Evolutionary conservation across 2,113 vertebrate genomes (phyloP), one percentile per base, ranked within the genome.

Genomic region (Rynchops niger): DNA sequence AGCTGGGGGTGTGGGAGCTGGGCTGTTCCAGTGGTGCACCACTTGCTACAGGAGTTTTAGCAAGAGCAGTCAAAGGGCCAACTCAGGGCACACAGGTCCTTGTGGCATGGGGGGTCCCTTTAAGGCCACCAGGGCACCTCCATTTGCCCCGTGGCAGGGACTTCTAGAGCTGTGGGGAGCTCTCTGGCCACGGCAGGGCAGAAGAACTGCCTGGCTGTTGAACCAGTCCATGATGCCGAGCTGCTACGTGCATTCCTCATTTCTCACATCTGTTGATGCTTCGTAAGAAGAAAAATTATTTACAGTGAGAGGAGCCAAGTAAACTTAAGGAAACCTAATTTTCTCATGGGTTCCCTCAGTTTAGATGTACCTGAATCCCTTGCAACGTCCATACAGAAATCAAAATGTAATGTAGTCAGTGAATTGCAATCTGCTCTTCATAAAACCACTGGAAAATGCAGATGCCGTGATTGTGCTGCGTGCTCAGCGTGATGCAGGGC

Each of bases 81-180:
- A 8, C 12, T 19, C 1, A 2, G 32, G 40, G 19, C 22, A 38
- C 1, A 1, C 23, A 56, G 11, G 22, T 67, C 8, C 15, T 9
- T 43, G 36, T 29, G 63, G 32, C 45, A 55, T 15, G 14, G 22
- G 22, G 20, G 6, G 5, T 65, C 30, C 50, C 63, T 65, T 59
- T 58, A 29, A n/a, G 29, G 52, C 8, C 25, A 32, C 34, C 17
- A 9, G 1, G 4, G 30, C 43, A 38, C 10, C 13, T 67, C 40
- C 27, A 5, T 9, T 3, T n/a, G 29, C 15, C 8, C 36, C 10
- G 0, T n/a, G 47, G 22, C 81, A 59, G 30, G 27, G 45, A 13
- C 14, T 76, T 19, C 18, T 40, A 19, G 40, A 40, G 38, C n/a
- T 55, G 18, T n/a, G 32, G 23, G 45, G 25, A 73, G 12, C 23